phyloP scores from a whole-genome alignment of 2,113 vertebrate genomes.

The Istiophorus platypterus region DNA sequence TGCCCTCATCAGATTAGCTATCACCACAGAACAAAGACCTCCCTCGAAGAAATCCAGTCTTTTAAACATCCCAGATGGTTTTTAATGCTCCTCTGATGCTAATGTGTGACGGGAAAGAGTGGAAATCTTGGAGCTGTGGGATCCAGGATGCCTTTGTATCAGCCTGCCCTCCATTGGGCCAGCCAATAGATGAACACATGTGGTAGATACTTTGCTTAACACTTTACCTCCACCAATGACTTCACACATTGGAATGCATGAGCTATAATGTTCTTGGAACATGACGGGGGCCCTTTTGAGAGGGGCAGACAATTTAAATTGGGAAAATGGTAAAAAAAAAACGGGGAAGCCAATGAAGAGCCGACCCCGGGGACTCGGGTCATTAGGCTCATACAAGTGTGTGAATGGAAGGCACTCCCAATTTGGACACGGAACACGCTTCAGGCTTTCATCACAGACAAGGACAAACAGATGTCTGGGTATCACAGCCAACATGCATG shows the following conservation, averaged over 20 bases:
- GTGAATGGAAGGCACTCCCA: conserved; percentile 73
- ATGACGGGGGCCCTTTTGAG: conserved; percentile 51
- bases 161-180: conserved; percentile 48
- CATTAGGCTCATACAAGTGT: conserved; percentile 77
- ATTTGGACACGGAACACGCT: conserved; percentile 75
- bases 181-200: conserved; percentile 71
- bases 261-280: conserved; percentile 63
- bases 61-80: conserved; percentile 77
- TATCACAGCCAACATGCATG: conserved; percentile 78
- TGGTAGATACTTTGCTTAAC: conserved; percentile 61
- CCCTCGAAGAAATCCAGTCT: conserved; percentile 58
- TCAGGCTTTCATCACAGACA: conserved; percentile 74
- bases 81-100: conserved; percentile 71
- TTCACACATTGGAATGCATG: conserved; percentile 72
- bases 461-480: conserved; percentile 83
- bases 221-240: conserved; percentile 65
- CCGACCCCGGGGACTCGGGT: conserved; percentile 66
- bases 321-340: conserved; percentile 48
- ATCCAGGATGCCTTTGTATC: conserved; percentile 68
- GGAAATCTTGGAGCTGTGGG: conserved; percentile 53
- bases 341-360: conserved; percentile 60
- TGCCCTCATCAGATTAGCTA: conserved; percentile 49
- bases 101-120: conserved; percentile 66
- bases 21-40: conserved; percentile 62
- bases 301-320: conserved; percentile 71